Evolutionary conservation across 2,113 vertebrate species (phyloP).

Genomic region (Glareola pratincola): DNA sequence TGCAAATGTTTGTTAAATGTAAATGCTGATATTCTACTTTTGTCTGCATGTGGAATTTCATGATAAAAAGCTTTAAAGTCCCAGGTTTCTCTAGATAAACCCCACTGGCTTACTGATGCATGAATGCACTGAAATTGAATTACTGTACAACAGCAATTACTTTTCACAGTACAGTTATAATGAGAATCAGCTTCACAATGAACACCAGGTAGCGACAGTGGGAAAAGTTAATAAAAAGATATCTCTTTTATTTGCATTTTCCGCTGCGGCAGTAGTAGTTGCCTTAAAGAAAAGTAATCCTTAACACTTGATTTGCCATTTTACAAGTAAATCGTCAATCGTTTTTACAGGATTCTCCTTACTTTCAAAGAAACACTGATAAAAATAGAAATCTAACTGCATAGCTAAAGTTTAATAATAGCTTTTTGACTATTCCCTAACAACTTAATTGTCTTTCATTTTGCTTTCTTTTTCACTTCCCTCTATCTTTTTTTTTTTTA

Average conservation of each 20-base stretch:
- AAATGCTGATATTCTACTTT: constrained; percentile 73
- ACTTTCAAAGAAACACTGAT: neutral
- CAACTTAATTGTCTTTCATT: neutral
- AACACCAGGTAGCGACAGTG: constrained; percentile 65
- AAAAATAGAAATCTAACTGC: neutral
- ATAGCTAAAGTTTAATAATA: neutral
- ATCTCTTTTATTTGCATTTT: constrained; percentile 48
- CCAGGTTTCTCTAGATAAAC: constrained; percentile 83
- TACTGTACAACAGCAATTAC: constrained; percentile 86
- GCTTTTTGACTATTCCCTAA: neutral
- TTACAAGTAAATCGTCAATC: constrained; percentile 13
- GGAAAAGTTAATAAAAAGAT: constrained; percentile 54
- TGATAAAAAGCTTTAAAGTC: constrained; percentile 86
- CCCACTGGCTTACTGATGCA: constrained; percentile 77
- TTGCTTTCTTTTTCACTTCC: neutral
- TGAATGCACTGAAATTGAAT: constrained; percentile 88
- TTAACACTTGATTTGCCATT: constrained; percentile 47
- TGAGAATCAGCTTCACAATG: constrained; percentile 70
- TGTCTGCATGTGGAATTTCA: constrained; percentile 79
- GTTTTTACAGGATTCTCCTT: constrained; percentile 13
- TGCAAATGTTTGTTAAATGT: constrained; percentile 74
- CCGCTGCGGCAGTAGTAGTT: neutral
- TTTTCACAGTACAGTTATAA: constrained; percentile 77
- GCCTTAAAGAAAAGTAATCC: constrained; percentile 47
- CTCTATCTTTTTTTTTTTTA: neutral